A percentile compares a stretch with the other conserved stretches of the same genome.
These are phyloP conservation scores for Centrocercus urophasianus DNA, from an alignment of 2,113 vertebrate species.

Conservation along the genomic window DNA sequence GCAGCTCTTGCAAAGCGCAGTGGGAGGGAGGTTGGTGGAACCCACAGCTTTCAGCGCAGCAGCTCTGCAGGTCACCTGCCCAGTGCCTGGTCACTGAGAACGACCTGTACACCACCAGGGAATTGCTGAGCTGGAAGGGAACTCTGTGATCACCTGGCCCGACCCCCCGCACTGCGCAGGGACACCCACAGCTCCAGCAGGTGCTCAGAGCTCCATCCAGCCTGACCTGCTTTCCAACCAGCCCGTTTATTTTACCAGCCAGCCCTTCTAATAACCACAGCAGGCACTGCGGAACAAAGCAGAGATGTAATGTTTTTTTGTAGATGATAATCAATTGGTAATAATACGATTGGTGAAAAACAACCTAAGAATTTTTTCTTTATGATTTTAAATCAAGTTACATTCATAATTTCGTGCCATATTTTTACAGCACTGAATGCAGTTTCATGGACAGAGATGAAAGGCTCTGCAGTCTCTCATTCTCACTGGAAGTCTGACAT, in stretches of 20 bases:
- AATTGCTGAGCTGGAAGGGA: too few species aligned
- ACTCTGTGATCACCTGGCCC: too few species aligned
- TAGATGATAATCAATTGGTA: neutral
- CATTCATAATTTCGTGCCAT: neutral
- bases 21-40: neutral
- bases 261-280: neutral
- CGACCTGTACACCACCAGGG: neutral
- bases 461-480: neutral
- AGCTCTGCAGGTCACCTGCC: neutral
- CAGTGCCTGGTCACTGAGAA: neutral
- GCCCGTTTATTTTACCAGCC: neutral
- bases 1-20: fast-evolving
- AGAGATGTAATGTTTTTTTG: neutral
- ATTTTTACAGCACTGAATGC: neutral
- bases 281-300: neutral
- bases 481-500: neutral
- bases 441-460: neutral
- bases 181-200: too few species aligned
- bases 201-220: too few species aligned
- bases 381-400: neutral
- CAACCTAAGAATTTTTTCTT: neutral
- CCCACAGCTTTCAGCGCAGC: neutral
- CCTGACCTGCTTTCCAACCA: neutral
- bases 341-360: neutral
- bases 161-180: too few species aligned